phyloP scores from a whole-genome alignment of 2,888 invertebrate genomes.

The Dasysyrphus albostriatus region DNA sequence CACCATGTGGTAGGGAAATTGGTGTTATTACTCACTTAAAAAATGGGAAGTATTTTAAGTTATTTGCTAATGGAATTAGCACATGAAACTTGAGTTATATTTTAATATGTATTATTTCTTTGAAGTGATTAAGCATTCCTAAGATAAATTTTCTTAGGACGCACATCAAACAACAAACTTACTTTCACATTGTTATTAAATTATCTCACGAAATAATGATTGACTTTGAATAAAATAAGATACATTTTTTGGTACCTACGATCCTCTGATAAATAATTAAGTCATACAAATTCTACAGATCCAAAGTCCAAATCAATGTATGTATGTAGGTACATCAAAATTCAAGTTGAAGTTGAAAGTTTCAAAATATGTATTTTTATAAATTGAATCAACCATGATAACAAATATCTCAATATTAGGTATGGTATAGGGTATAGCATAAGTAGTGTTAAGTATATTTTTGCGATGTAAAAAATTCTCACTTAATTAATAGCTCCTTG shows the following conservation, averaged over 20 bases:
- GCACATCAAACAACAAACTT: too few species aligned
- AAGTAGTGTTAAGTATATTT: background rate
- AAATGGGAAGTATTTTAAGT: background rate
- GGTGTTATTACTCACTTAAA: background rate
- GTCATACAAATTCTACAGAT: background rate
- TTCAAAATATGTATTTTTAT: background rate
- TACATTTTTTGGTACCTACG: background rate
- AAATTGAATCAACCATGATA: constrained; percentile 24
- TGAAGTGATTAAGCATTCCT: too few species aligned
- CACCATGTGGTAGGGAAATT: background rate
- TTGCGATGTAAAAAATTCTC: constrained; percentile 1
- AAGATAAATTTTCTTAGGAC: too few species aligned
- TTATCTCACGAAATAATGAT: background rate
- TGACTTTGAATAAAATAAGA: background rate
- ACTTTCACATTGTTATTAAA: too few species aligned
- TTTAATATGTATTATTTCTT: too few species aligned
- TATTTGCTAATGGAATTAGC: background rate
- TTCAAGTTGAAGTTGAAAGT: constrained; percentile 1
- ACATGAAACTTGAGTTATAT: background rate
- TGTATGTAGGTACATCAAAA: background rate
- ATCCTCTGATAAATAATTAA: constrained; percentile 1
- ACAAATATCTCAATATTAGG: background rate
- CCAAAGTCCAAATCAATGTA: background rate
- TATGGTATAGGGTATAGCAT: background rate
- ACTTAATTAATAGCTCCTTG: constrained; percentile 24